Base-by-base conservation (phyloP, 2,797 vertebrate genomes). In the Gadopsis marmoratus region DNA sequence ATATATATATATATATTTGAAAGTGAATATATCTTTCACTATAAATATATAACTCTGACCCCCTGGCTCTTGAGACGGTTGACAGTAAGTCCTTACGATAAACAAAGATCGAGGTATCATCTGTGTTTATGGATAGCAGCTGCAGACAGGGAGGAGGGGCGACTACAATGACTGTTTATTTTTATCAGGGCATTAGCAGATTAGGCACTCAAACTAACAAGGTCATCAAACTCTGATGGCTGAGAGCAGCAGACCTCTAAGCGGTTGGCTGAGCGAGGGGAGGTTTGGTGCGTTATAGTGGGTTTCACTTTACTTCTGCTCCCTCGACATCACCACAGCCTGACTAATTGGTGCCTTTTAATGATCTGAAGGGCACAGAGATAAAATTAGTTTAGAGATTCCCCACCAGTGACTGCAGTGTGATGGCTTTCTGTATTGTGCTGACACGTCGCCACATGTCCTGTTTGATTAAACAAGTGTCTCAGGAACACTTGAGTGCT, bases 171-270 rank as follows among this genome's bases (percentile, higher is more conserved):
- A 85, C 91, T 92, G 90, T 94, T 93, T 95, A 94, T 94, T 95
- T 95, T 95, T 94, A 94, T 94, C 93, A 87, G 86, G 84, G 93
- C 94, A 95, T 95, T 95, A 95, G 92, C 94, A 94, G 95, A 95
- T 95, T 94, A 95, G 93, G 91, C 92, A 94, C 94, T 95, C 92
- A 91, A 93, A 91, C 94, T 95, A 95, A 95, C 92, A 93, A 94
- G 95, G 95, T 95, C 94, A 94, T 94, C 93, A 93, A 92, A 93
- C 91, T 89, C 81, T 80, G 89, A 89, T 83, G 83, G 90, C 92
- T 90, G 91, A 79, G 90, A 90, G 89, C 87, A 82, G 88, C 83
- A 85, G 91, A 91, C 87, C 84, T 91, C 79, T 84, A 80, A 92
- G 89, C 89, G 60, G 76, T 88, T 82, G 86, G 77, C 86, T 80